A percentile compares a stretch with the other conserved stretches of the same genome.
phyloP scores from a whole-genome alignment of 2,888 invertebrate species.

The Cylloceria caligata region DNA sequence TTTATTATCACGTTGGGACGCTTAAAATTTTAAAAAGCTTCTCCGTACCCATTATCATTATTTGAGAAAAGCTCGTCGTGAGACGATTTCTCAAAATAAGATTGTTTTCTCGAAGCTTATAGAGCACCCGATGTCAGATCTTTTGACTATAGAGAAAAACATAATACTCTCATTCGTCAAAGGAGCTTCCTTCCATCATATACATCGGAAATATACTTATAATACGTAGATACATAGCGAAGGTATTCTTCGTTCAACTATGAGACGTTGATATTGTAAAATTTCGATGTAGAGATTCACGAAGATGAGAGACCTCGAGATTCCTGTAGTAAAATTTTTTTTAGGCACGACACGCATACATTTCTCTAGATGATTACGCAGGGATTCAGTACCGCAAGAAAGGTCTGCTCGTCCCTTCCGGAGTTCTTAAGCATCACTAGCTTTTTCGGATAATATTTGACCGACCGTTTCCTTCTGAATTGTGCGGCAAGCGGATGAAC shows the following conservation, averaged over 20 bases:
- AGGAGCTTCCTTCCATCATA: neutral
- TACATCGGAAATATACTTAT: neutral
- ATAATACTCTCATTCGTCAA: conserved; percentile 5
- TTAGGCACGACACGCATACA: neutral
- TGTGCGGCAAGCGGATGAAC: too few relatives aligned
- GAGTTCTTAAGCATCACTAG: neutral
- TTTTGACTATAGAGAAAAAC: neutral
- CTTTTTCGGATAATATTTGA: too few relatives aligned
- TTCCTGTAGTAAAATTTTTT: neutral
- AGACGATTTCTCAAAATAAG: conserved; percentile 18
- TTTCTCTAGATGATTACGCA: neutral
- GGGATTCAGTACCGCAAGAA: neutral
- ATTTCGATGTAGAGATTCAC: neutral
- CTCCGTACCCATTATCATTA: neutral
- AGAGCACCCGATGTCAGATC: neutral
- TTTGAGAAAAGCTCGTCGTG: neutral
- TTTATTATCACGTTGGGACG: conserved; percentile 27
- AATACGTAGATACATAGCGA: neutral
- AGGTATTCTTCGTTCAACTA: neutral
- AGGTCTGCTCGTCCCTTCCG: neutral
- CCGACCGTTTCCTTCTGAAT: too few relatives aligned
- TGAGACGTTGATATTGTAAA: neutral
- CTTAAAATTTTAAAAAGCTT: conserved; percentile 7
- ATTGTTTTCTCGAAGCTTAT: neutral
- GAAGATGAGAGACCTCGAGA: neutral